Base-by-base conservation (phyloP, 2,888 invertebrate species). In the Synergus laeviventris region DNA sequence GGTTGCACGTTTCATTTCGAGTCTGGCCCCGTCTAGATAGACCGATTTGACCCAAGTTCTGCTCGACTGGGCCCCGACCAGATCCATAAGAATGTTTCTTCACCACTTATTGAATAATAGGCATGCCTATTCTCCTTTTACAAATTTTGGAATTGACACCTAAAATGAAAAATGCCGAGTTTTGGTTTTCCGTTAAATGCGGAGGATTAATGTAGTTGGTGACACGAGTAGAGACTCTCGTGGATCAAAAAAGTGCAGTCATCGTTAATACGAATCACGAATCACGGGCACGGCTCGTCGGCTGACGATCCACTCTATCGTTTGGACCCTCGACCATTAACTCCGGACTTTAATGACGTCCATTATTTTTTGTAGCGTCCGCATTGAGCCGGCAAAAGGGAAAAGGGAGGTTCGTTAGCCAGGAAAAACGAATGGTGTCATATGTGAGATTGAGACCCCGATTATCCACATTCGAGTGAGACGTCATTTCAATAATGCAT, bases 301-400 rank as follows among this genome's bases (percentile, higher is more conserved):
- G 18, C 11, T 62, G 39, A 59, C 61, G 24, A 54, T 36, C 42
- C 70, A 49, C 49, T 70, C 49, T 56, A 60, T 59, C 74, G 74
- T 60, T 74, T 59, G 42, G 45, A 73, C 66, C 54, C 78, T 77
- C 79, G 80, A 81, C 86, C 85, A 86, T 87, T 88, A 88, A 88
- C 86, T 83, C 78, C 81, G 78, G 81, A 82, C 83, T 82, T 83
- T 89, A 88, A 88, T 86, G 87, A 88, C 84, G 85, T 86, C 86
- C 85, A 87, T 85, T 86, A 87, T 86, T 88, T 88, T 88, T 88
- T 87, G 84, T 84, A 76, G 81, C 76, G 78, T 79, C 82, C 81
- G 76, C 75, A 74, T 78, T 66, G 80, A 56, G 73, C 60, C 78
- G 78, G 78, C 74, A 79, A 78, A 78, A 73, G 75, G 61, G 42